phyloP scores from a whole-genome alignment of 2,888 invertebrate species.

The Yponomeuta evonymella region DNA sequence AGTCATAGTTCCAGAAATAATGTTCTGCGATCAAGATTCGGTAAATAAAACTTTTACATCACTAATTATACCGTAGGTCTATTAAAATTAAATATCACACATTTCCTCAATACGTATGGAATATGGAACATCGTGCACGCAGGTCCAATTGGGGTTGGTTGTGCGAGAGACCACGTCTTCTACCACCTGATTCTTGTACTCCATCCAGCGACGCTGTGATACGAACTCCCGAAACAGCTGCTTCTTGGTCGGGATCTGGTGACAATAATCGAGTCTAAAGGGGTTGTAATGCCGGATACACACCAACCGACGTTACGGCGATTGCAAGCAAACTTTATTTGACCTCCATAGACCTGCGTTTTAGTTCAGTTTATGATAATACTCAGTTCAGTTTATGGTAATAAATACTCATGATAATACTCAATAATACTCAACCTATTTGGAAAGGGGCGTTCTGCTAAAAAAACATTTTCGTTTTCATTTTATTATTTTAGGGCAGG shows the following conservation, averaged over 20 bases:
- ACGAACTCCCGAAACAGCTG: constrained; percentile 75
- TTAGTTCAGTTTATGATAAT: too few species aligned
- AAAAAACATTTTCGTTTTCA: too few species aligned
- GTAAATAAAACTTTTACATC: background rate
- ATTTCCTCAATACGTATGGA: constrained; percentile 78
- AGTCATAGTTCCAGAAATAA: too few species aligned
- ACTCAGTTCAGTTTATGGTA: too few species aligned
- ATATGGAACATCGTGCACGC: constrained; percentile 79
- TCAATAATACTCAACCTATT: too few species aligned
- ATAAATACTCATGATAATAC: too few species aligned
- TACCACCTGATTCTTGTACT: constrained; percentile 68
- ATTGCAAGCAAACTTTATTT: too few species aligned
- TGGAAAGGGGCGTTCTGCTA: too few species aligned
- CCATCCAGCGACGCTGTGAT: constrained; percentile 73
- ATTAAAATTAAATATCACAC: constrained; percentile 34
- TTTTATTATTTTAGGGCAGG: too few species aligned
- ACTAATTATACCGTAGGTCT: background rate
- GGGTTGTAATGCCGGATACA: too few species aligned
- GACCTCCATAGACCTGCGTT: too few species aligned
- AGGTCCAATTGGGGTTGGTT: constrained; percentile 72
- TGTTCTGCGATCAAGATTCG: background rate
- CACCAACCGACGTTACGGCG: too few species aligned
- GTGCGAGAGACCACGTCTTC: constrained; percentile 64
- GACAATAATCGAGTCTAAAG: background rate
- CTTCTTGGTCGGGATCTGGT: constrained; percentile 73